Evolutionary conservation across 2,888 invertebrate genomes (phyloP).

Genomic region (Drosophila hamatofila): DNA sequence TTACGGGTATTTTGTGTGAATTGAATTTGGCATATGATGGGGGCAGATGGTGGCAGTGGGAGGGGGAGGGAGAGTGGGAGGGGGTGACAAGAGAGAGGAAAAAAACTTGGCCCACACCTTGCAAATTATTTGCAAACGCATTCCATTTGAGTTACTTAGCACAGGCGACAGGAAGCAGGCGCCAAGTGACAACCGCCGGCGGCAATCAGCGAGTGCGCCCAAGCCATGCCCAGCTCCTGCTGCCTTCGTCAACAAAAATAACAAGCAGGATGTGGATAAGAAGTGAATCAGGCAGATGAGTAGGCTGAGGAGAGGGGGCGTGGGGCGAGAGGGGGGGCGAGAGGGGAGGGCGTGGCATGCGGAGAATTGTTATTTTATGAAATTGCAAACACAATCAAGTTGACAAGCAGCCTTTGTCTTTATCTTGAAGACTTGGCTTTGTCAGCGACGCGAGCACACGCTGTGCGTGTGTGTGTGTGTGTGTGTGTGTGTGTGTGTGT

Average conservation of each 20-base stretch:
- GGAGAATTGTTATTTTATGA: slow-evolving; percentile 77
- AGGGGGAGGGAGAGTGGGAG: not conserved
- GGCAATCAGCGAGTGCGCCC: slow-evolving; percentile 69
- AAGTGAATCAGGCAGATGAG: slow-evolving; percentile 17
- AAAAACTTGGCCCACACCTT: slow-evolving; percentile 34
- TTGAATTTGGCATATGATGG: slow-evolving; percentile 73
- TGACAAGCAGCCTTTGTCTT: slow-evolving; percentile 58
- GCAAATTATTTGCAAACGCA: slow-evolving; percentile 78
- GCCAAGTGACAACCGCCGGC: slow-evolving; percentile 75
- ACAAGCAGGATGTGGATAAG: slow-evolving; percentile 46
- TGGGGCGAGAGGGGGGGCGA: not conserved
- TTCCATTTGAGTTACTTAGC: slow-evolving; percentile 67
- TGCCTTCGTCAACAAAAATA: slow-evolving; percentile 42
- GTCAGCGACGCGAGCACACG: not conserved
- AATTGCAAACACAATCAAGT: slow-evolving; percentile 81
- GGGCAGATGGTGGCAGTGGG: not conserved
- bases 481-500: not conserved
- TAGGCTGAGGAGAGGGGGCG: not conserved
- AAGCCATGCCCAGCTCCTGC: not conserved
- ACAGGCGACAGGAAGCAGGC: slow-evolving; percentile 44
- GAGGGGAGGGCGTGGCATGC: not conserved
- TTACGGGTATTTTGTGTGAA: slow-evolving; percentile 80
- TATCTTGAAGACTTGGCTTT: slow-evolving; percentile 30
- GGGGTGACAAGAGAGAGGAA: not conserved
- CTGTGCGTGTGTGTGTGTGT: not conserved